Evolutionary conservation across 2,888 invertebrate genomes (phyloP).

Genomic region (Monopis laevigella): DNA sequence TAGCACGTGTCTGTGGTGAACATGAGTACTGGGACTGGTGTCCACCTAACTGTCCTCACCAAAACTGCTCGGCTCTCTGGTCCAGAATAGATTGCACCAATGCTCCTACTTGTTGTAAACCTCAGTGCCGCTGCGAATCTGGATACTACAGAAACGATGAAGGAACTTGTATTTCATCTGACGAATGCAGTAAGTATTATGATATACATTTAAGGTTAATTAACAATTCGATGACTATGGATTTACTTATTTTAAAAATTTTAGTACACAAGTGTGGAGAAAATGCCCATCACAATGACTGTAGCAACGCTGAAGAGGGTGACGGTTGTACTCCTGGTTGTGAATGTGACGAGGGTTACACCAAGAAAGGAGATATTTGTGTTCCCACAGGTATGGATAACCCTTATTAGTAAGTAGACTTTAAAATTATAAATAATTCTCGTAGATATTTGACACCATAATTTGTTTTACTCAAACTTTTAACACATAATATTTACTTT

Average conservation of each 20-base stretch:
- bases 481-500: neutral
- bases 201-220: no score
- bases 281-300: neutral
- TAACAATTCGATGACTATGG: no score
- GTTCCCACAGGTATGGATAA: neutral
- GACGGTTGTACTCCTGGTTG: neutral
- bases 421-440: no score
- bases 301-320: neutral
- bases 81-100: neutral
- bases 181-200: conserved; percentile 14
- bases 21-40: conserved; percentile 9
- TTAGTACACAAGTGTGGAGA: neutral
- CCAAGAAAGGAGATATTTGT: neutral
- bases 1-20: conserved; percentile 1
- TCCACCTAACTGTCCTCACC: conserved; percentile 7
- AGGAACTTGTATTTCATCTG: conserved; percentile 5
- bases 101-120: conserved; percentile 19
- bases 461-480: neutral
- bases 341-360: neutral
- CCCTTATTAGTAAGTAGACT: no score
- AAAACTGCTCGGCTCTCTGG: neutral
- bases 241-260: no score
- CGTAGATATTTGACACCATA: no score
- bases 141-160: conserved; percentile 8
- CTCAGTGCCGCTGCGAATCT: conserved; percentile 22